Evolutionary conservation across 2,888 invertebrate genomes (phyloP), one percentile per base, ranked within the genome.

Genomic region (Dolomedes plantarius): DNA sequence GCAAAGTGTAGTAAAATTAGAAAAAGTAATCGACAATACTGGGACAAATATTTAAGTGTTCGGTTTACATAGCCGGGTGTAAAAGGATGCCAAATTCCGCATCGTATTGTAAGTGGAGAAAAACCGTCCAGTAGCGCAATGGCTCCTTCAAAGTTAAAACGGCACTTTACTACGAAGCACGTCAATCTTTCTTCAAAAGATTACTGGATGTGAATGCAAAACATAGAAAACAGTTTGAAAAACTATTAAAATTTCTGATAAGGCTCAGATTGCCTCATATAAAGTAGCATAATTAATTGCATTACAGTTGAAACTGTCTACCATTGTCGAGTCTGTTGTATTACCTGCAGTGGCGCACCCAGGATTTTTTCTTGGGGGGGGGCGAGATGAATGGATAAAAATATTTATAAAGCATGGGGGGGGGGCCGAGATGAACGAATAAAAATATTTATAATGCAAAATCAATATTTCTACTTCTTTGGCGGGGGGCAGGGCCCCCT

Each of bases 131-230:
- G 41, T 41, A 41, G 13, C 13, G 41, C 7, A 41, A 41, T 13
- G 41, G 41, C 13, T 41, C 13, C 41, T 41, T 41, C 13, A 41
- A 67, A 23, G n/a, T 31, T 67, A 68, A 67, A 67, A 67, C 68
- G 68, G 68, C 23, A 23, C 28, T 64, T 64, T 28, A 27, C 27
- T 28, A 64, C 65, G 9, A 28, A 64, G 13, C 28, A 13, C 28
- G 65, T 11, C 13, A 41, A 41, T 41, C 41, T 41, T 41, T 7
- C 41, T 41, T 41, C 41, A 41, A 41, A 41, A 41, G 41, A 41
- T 41, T 41, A 13, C 13, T 41, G 41, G 13, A 41, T 41, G 41
- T 41, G 41, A 13, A 41, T 41, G 13, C 13, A 41, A 41, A 41
- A 41, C 41, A 41, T 13, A 9, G 11, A 64, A 64, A 64, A 64